Evolutionary conservation across 2,113 vertebrate genomes (phyloP).

Genomic region (Corythornis vintsioides): DNA sequence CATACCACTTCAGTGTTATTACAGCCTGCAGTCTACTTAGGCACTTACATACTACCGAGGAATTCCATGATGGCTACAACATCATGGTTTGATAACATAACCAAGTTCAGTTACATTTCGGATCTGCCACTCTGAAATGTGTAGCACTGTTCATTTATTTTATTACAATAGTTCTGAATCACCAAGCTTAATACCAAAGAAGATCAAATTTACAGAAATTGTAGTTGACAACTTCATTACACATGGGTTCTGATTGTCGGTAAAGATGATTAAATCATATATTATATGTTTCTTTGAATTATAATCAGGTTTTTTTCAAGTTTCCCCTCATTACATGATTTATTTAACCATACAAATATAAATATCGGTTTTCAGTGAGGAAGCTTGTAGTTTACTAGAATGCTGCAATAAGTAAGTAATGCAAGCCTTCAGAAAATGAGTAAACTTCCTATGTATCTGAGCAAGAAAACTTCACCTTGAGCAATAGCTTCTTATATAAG

Average conservation of each 20-base stretch:
- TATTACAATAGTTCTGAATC: constrained; percentile 21
- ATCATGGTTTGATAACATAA: constrained; percentile 17
- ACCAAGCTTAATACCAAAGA: constrained; percentile 20
- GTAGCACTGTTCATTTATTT: constrained; percentile 33
- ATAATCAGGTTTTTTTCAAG: constrained; percentile 14
- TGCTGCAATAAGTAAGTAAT: constrained; percentile 37
- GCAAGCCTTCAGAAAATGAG: constrained; percentile 49
- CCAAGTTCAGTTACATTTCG: constrained; percentile 15
- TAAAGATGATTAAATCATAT: constrained; percentile 44
- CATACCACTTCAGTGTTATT: background rate
- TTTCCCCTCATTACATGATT: constrained; percentile 54
- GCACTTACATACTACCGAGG: background rate
- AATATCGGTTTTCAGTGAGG: constrained; percentile 56
- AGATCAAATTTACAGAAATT: constrained; percentile 44
- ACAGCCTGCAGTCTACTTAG: background rate
- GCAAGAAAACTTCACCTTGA: constrained; percentile 50
- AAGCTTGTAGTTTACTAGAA: constrained; percentile 58
- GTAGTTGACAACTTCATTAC: constrained; percentile 52
- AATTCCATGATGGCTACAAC: background rate
- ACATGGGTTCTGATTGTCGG: constrained; percentile 52
- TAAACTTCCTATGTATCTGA: constrained; percentile 17
- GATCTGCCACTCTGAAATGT: background rate
- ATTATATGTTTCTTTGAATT: constrained; percentile 42
- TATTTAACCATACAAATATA: constrained; percentile 71
- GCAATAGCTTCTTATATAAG: constrained; percentile 52